Conservation (phyloP, 2,113 vertebrate genomes). For the Poeciliopsis turrubarensis region DNA sequence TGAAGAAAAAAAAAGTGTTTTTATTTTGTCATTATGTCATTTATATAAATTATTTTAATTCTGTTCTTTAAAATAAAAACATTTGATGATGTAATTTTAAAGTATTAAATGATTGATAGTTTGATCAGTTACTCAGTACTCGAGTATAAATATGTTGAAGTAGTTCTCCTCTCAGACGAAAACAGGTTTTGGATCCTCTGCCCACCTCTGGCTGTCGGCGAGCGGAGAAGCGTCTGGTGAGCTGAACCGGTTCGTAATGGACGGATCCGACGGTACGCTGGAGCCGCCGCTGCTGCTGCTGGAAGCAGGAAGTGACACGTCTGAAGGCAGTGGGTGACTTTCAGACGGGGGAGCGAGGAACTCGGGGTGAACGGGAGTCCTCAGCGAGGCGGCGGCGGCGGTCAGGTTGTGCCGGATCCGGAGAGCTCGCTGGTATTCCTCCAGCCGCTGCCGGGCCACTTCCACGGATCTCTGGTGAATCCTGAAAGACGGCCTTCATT, state of each 20-base stretch:
- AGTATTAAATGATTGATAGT: too few relatives aligned
- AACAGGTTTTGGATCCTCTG: too few relatives aligned
- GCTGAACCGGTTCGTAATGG: background rate
- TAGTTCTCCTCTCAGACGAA: too few relatives aligned
- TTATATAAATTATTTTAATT: too few relatives aligned
- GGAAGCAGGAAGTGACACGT: background rate
- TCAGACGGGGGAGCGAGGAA: background rate
- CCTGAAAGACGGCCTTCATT: conserved; percentile 62
- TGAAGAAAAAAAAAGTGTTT: too few relatives aligned
- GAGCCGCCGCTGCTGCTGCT: background rate
- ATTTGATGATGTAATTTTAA: too few relatives aligned
- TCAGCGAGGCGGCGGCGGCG: background rate
- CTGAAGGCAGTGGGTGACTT: background rate
- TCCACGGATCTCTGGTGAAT: conserved; percentile 83
- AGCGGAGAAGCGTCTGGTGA: conserved; percentile 13
- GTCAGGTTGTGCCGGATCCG: conserved; percentile 69
- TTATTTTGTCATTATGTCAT: too few relatives aligned
- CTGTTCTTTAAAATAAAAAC: too few relatives aligned
- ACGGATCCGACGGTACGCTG: background rate
- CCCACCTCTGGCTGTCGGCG: conserved; percentile 8
- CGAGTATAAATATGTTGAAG: too few relatives aligned
- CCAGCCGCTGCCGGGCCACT: conserved; percentile 81
- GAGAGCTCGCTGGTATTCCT: conserved; percentile 86
- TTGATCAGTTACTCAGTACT: too few relatives aligned
- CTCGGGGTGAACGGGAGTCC: conserved; percentile 9